Evolutionary conservation across 2,113 vertebrate genomes (phyloP), one percentile per base, ranked within the genome.

Genomic region (Epinephelus fuscoguttatus): DNA sequence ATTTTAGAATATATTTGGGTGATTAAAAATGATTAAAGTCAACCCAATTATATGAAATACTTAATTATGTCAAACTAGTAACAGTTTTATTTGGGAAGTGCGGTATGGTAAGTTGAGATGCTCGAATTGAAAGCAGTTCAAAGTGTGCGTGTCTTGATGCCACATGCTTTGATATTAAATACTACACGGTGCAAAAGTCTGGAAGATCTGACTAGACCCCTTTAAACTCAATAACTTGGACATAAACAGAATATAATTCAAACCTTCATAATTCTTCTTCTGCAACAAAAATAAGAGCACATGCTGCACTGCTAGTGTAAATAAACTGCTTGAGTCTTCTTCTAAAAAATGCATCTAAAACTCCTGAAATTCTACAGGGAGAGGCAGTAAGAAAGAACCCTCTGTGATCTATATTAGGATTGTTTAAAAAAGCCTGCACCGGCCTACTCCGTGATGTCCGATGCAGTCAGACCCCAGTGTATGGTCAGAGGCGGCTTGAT

Each of bases 1-100:
- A 93, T 94, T 95, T 94, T 94, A 95, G 94, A 95, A 93, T 94
- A 93, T 91, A 93, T 94, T 94, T 93, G 94, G 89, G 89, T 89
- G 93, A 94, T 95, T 94, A 93, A 93, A 95, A 90, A 94, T 90
- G 89, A 95, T 95, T 95, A 95, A 95, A 95, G 93, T 90, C 74
- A 79, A 84, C 21, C 78, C 84, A 93, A 93, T 92, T 94, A 92
- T 93, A 94, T 92, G 85, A 92, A 95, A 94, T 94, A 94, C 90
- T 94, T 94, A 89, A 94, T 95, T 95, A 94, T 93, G 91, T 93
- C 74, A 82, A 93, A 93, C 89, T 86, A 91, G 89, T 90, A 89
- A 91, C 81, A 84, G 80, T 93, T 94, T 95, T 95, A 95, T 94
- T 93, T 91, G 91, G 92, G 92, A 91, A 88, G 87, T 93, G 92